phyloP scores from a whole-genome alignment of 2,113 vertebrate species.

The Trogon surrucura region DNA sequence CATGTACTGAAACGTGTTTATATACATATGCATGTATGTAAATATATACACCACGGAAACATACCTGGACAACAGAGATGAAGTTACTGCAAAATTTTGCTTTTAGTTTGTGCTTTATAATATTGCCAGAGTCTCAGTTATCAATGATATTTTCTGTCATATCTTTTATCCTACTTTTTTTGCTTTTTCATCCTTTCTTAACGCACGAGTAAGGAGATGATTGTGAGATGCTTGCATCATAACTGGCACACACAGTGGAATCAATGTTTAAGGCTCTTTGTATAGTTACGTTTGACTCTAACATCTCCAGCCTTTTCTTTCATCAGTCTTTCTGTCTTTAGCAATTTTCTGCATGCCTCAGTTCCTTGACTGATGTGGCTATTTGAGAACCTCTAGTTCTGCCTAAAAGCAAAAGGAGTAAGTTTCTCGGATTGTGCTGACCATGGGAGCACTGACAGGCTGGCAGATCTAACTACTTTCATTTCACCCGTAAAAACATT shows the following conservation, averaged over 20 bases:
- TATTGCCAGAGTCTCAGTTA: not conserved
- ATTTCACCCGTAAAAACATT: not conserved
- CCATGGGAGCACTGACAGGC: not conserved
- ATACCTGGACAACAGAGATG: not conserved
- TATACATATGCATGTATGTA: not conserved
- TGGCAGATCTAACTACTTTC: not conserved
- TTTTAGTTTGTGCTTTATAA: not conserved
- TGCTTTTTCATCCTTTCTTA: not conserved
- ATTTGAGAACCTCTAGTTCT: not conserved
- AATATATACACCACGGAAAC: not conserved
- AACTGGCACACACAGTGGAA: not conserved
- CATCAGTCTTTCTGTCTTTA: not conserved
- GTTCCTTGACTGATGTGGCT: not conserved
- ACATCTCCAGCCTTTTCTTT: not conserved
- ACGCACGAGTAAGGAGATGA: not conserved
- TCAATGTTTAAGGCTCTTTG: not conserved
- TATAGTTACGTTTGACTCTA: not conserved
- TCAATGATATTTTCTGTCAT: not conserved
- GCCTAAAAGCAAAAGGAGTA: not conserved
- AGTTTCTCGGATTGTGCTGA: not conserved
- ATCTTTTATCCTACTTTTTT: not conserved
- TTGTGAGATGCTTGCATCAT: not conserved
- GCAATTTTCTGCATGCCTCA: not conserved
- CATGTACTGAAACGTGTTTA: not conserved
- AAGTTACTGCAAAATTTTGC: not conserved